Evolutionary conservation across 2,113 vertebrate genomes (phyloP).

Genomic region (Oreochromis aureus): DNA sequence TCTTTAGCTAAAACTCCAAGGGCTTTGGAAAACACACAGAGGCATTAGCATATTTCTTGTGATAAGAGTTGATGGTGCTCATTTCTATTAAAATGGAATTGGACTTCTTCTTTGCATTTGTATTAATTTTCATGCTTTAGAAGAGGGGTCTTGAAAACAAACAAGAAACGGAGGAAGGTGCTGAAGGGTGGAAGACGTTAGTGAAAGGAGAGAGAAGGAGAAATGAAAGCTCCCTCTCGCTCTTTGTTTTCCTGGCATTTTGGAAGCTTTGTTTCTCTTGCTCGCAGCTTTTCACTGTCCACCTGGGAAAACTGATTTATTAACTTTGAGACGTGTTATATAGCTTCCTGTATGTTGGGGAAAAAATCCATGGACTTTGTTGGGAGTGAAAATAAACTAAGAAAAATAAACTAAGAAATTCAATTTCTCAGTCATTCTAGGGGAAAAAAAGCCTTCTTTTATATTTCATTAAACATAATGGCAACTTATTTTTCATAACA

Average conservation of each 20-base stretch:
- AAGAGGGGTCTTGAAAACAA: constrained; percentile 36
- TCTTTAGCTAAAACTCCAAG: neutral
- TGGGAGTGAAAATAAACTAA: neutral
- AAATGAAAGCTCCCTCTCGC: neutral
- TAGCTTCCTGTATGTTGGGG: neutral
- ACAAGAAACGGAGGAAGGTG: constrained; percentile 3
- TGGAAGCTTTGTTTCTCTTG: neutral
- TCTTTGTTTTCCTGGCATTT: neutral
- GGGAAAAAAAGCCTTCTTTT: neutral
- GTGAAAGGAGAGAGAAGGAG: neutral
- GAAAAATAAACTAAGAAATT: neutral
- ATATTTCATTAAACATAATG: neutral
- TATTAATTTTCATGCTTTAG: constrained; percentile 44
- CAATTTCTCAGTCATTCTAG: neutral
- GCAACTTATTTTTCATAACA: neutral
- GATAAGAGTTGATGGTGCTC: constrained; percentile 50
- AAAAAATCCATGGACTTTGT: neutral
- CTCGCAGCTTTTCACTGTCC: neutral
- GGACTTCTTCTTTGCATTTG: constrained; percentile 37
- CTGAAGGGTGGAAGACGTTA: neutral
- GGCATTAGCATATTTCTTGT: constrained; percentile 52
- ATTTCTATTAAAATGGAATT: constrained; percentile 59
- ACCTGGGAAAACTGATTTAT: neutral
- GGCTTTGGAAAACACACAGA: constrained; percentile 23
- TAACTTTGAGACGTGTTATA: neutral